Base-by-base conservation (phyloP, 2,888 invertebrate genomes). In the Andrena camellia region DNA sequence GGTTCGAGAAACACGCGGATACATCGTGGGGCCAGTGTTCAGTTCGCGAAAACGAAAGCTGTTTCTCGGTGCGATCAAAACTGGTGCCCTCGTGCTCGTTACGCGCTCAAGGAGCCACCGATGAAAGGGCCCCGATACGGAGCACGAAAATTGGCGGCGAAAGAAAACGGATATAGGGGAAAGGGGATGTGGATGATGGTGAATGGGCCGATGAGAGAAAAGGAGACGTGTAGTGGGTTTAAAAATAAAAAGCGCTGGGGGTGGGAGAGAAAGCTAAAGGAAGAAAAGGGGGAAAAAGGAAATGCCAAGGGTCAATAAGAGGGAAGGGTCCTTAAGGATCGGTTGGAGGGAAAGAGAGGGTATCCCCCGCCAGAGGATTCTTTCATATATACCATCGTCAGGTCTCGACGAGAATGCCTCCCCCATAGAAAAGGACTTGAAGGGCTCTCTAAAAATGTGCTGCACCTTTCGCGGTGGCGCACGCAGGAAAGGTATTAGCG, bases 371-470 rank as follows among this genome's bases (percentile, higher is more conserved):
- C 67, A 73, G 26, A 33, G 70, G 74, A 87, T 86, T 70, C 78
- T 86, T 87, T 87, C 77, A 69, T 77, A 70, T 73, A 70, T 74
- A 81, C 78, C 80, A 80, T 86, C 63, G 78, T 59, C 71, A 64
- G 69, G 76, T 78, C 79, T 66, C 73, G 80, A 67, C 63, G 83
- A 87, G 88, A 84, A 87, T 81, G 48, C 72, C 67, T 57, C 57
- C 23, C 29, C 81, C 67, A 88, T 88, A 86, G 81, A 88, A 88
- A 84, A 76, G 57, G 75, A 78, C 67, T 78, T 79, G 78, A 57
- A 87, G 88, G 57, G 84, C 70, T 57, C 87, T 87, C 75, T 79
- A 86, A 88, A 88, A 87, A 86, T 79, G 88, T 42, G 81, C 81
- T 87, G 84, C 86, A 79, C 70, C 75, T 84, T 79, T 75, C 74